phyloP scores from a whole-genome alignment of 2,888 invertebrate genomes.

The Cosmia pyralina region DNA sequence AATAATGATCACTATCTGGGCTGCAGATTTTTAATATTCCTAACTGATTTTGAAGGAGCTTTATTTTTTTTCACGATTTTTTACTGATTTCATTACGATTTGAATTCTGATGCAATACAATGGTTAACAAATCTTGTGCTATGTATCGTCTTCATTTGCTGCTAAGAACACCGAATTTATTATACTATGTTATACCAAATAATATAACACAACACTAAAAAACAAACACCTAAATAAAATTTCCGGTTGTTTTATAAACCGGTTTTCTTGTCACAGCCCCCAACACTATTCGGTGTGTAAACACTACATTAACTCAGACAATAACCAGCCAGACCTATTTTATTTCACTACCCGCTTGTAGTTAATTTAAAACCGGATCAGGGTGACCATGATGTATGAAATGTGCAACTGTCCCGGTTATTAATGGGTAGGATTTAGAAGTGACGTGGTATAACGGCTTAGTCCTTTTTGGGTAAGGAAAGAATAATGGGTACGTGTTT shows the following conservation, averaged over 20 bases:
- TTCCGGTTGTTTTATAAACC: conserved; percentile 34
- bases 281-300: conserved; percentile 53
- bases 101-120: not conserved
- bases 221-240: conserved; percentile 13
- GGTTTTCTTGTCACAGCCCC: conserved; percentile 45
- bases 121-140: not conserved
- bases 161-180: not conserved
- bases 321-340: conserved; percentile 69
- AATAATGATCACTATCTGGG: no score
- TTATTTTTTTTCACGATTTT: not conserved
- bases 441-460: conserved; percentile 47
- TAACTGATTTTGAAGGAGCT: not conserved
- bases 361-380: conserved; percentile 69
- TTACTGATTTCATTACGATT: not conserved
- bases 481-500: conserved; percentile 40
- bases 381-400: conserved; percentile 66
- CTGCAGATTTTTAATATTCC: no score
- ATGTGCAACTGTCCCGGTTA: conserved; percentile 59
- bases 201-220: not conserved
- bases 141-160: not conserved
- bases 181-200: not conserved
- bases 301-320: conserved; percentile 70
- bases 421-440: conserved; percentile 58
- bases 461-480: conserved; percentile 31
- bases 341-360: conserved; percentile 66